These are phyloP conservation scores for Geodia barretti DNA, from an alignment of 37 sponge, comb jelly and placozoan species.

Conservation along the genomic window DNA sequence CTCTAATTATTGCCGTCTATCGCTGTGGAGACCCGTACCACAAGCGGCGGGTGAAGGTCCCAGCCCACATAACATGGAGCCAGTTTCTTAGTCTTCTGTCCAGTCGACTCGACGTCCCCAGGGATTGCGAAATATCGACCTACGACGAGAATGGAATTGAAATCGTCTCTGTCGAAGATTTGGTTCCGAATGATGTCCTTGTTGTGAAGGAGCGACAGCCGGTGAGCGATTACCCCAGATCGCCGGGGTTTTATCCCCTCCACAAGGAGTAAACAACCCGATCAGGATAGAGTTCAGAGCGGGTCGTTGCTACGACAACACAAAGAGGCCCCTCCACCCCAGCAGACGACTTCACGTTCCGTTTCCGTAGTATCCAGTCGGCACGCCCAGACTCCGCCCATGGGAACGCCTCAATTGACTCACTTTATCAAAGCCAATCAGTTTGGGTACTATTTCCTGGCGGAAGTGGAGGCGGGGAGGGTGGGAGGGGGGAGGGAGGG, in stretches of 20 bases:
- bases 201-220: slow-evolving; percentile 11
- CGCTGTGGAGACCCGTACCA: slow-evolving; percentile 15
- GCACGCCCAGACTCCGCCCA: not conserved
- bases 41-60: slow-evolving; percentile 48
- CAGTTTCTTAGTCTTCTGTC: slow-evolving; percentile 32
- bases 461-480: slow-evolving; percentile 3
- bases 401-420: slow-evolving; percentile 10
- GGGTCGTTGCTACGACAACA: not conserved
- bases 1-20: slow-evolving; percentile 42
- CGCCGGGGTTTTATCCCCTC: no score
- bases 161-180: slow-evolving; percentile 41
- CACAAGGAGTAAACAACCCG: no score
- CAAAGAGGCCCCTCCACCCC: not conserved
- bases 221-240: no score
- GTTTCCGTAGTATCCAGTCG: not conserved
- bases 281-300: not conserved
- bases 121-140: slow-evolving; percentile 20
- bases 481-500: slow-evolving; percentile 4
- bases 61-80: slow-evolving; percentile 42
- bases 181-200: slow-evolving; percentile 32
- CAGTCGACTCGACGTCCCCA: slow-evolving; percentile 8
- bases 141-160: slow-evolving; percentile 52
- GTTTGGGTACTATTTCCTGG: slow-evolving; percentile 48
- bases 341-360: not conserved
- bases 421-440: slow-evolving; percentile 47